A percentile compares a stretch with the other conserved stretches of the same genome.
Evolutionary conservation across 2,888 invertebrate genomes (phyloP).

Genomic region (Ligdia adustata): DNA sequence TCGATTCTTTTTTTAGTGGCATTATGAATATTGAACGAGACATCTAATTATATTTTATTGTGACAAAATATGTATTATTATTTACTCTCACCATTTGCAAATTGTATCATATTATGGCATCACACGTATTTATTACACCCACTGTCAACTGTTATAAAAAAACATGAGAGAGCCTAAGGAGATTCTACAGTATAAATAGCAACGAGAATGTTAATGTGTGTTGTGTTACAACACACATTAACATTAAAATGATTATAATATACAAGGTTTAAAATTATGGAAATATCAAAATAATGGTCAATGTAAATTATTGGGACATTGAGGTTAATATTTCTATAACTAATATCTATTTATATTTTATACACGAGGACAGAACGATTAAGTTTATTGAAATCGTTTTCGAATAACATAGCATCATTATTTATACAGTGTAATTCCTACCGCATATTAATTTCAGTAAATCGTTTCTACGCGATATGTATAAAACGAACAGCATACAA

Average conservation of each 20-base stretch:
- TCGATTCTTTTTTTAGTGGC: too few relatives aligned
- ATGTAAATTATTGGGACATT: conserved; percentile 20
- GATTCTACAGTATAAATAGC: conserved; percentile 14
- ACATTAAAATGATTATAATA: conserved; percentile 6
- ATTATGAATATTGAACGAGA: too few relatives aligned
- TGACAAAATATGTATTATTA: too few relatives aligned
- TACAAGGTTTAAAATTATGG: conserved; percentile 16
- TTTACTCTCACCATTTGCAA: too few relatives aligned
- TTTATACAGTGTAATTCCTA: too few relatives aligned
- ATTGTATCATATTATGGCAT: too few relatives aligned
- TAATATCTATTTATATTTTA: conserved; percentile 1
- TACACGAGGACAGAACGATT: conserved; percentile 9
- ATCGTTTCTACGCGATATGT: background rate
- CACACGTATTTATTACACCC: too few relatives aligned
- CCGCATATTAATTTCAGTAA: too few relatives aligned
- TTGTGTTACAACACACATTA: conserved; percentile 7
- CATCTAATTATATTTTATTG: too few relatives aligned
- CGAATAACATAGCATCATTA: background rate
- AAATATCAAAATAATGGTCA: conserved; percentile 18
- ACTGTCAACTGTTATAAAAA: too few relatives aligned
- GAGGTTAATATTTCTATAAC: conserved; percentile 7
- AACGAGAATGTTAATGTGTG: too few relatives aligned
- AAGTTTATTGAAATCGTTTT: conserved; percentile 9
- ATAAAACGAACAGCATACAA: conserved; percentile 5
- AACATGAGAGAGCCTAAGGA: conserved; percentile 19